phyloP scores from a whole-genome alignment of 2,113 vertebrate species.

The Rallus limicola region DNA sequence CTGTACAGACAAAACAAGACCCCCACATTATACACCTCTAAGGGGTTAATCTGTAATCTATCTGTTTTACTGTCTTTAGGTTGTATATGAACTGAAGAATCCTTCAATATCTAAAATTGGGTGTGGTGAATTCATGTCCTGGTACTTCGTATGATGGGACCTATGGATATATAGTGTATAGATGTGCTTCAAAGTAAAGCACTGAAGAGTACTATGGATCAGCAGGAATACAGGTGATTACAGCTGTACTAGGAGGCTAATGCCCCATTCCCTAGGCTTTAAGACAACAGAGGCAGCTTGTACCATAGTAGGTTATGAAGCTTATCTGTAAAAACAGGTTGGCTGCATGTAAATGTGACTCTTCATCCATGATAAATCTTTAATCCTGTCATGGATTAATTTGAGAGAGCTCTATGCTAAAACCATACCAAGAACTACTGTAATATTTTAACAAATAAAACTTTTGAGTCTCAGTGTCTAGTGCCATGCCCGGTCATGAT shows the following conservation, averaged over 20 bases:
- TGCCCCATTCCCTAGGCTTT: not conserved
- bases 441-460: not conserved
- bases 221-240: not conserved
- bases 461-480: not conserved
- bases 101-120: not conserved
- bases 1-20: not conserved
- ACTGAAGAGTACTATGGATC: not conserved
- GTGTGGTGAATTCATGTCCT: not conserved
- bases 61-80: not conserved
- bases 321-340: not conserved
- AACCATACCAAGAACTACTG: not conserved
- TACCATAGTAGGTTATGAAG: not conserved
- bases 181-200: not conserved
- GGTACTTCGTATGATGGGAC: not conserved
- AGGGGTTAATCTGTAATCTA: not conserved
- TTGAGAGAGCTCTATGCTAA: not conserved
- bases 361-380: not conserved
- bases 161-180: not conserved
- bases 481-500: not conserved
- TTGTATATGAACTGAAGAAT: not conserved
- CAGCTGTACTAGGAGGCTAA: not conserved
- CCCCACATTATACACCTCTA: not conserved
- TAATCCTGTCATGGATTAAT: not conserved
- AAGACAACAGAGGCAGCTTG: not conserved
- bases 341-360: not conserved